Conservation (phyloP, 2,113 vertebrate species). For the Passer domesticus region DNA sequence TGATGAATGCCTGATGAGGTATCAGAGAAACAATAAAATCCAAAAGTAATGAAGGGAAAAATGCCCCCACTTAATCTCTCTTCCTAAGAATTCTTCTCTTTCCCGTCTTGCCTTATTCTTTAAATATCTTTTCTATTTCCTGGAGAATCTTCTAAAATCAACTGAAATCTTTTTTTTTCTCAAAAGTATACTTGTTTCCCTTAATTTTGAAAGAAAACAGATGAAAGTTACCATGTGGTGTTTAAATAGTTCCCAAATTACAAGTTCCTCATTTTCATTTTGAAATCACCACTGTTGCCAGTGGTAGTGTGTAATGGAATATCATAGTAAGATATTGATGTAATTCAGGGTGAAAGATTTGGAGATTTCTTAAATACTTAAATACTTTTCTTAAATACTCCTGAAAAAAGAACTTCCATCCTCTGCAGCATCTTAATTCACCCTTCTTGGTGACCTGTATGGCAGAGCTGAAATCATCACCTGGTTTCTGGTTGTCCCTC, state of each 20-base stretch:
- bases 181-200: not conserved
- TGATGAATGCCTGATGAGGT: not conserved
- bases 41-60: not conserved
- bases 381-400: not conserved
- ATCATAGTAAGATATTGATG: not conserved
- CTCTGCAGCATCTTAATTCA: not conserved
- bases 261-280: not conserved
- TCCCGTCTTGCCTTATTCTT: not conserved
- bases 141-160: not conserved
- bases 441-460: not conserved
- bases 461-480: accelerated
- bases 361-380: not conserved
- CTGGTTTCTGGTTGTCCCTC: not conserved
- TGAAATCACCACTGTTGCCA: not conserved
- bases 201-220: not conserved
- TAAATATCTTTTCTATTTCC: not conserved
- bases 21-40: not conserved
- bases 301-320: not conserved
- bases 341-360: not conserved
- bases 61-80: not conserved
- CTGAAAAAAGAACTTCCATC: not conserved
- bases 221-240: accelerated
- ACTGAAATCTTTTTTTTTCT: not conserved
- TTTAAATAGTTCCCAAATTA: not conserved
- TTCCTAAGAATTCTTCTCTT: not conserved